Base-by-base conservation (phyloP, 1,140 invertebrate species). In the Drosophila tani region DNA sequence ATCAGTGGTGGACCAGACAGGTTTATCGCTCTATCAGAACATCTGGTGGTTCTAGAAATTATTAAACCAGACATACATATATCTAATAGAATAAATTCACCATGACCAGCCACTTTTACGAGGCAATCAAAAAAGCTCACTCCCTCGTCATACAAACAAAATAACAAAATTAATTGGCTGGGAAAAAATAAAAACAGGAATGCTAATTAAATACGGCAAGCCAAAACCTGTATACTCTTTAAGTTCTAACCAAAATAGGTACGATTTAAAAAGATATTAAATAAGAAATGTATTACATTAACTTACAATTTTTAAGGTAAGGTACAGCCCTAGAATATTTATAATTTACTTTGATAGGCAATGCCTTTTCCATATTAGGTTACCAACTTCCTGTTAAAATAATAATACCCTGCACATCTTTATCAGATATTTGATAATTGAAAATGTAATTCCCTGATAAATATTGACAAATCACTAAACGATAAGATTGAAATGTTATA, bases 121-220 rank as follows among this genome's bases (percentile, higher is more conserved):
- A 3, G 6, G 3, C 51, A 53, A 53, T 35, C 17, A 53, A 53
- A 53, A 53, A 53, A 35, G 17, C 50, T 53, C 29, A 8, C 6
- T 53, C 50, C 19, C 50, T 32, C 11, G 17, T 53, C 17, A 1
- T 6, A 3, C 7, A 35, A 14, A 35, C 17, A 53, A 19, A 19
- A 15, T n/a, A n/a, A 27, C 24, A 0, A 50, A n/a, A 4, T 27
- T 1, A 2, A 35, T 53, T 32, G 27, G 1, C 0, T 35, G 17
- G 19, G 6, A 19, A 19, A 19, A 35, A 35, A 35, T 53, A 19
- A 19, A 53, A 19, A 14, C 27, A 53, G 3, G 12, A 51, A 19
- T 29, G 27, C n/a, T 17, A 32, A 32, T 3, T 17, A 1, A 51
- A 51, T 2, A 15, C 5, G n/a, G 27, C 2, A 32, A 19, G 1